Evolutionary conservation across 1,140 invertebrate species (phyloP).

Genomic region (Solenopsis invicta): DNA sequence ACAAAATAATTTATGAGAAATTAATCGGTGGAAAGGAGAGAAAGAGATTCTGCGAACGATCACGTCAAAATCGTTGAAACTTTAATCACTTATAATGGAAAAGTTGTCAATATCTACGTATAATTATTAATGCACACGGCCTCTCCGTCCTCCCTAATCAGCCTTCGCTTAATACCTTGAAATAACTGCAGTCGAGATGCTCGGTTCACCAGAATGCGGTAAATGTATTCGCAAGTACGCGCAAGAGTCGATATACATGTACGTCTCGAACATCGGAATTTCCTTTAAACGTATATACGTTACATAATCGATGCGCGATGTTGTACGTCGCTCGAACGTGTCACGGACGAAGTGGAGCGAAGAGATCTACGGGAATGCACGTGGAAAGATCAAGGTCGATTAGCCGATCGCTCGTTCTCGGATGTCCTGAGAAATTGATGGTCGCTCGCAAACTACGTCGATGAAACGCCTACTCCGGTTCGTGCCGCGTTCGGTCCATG

Average conservation of each 20-base stretch:
- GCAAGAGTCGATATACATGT: neutral
- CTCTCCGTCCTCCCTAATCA: too few species aligned
- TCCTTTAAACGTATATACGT: conserved; percentile 21
- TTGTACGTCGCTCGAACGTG: conserved; percentile 31
- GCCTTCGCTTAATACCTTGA: neutral
- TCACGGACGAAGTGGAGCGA: conserved; percentile 11
- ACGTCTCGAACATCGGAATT: conserved; percentile 24
- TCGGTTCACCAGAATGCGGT: neutral
- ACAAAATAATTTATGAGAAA: neutral
- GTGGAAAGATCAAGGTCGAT: conserved; percentile 54
- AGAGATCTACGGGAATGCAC: conserved; percentile 34
- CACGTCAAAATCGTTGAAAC: neutral
- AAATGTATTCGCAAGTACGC: neutral
- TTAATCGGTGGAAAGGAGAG: neutral
- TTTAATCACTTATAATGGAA: neutral
- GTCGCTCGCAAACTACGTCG: conserved; percentile 57
- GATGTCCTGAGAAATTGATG: conserved; percentile 64
- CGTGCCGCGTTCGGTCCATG: neutral
- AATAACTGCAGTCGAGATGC: neutral
- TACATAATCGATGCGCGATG: conserved; percentile 45
- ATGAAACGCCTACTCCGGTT: conserved; percentile 59
- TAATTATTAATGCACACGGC: neutral
- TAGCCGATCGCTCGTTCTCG: conserved; percentile 59
- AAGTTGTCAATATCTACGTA: conserved; percentile 30
- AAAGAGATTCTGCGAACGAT: neutral